A percentile compares a stretch with the other conserved stretches of the same genome.
These are phyloP conservation scores for Macrophya alboannulata DNA, from an alignment of 2,888 invertebrate genomes.

Conservation along the genomic window DNA sequence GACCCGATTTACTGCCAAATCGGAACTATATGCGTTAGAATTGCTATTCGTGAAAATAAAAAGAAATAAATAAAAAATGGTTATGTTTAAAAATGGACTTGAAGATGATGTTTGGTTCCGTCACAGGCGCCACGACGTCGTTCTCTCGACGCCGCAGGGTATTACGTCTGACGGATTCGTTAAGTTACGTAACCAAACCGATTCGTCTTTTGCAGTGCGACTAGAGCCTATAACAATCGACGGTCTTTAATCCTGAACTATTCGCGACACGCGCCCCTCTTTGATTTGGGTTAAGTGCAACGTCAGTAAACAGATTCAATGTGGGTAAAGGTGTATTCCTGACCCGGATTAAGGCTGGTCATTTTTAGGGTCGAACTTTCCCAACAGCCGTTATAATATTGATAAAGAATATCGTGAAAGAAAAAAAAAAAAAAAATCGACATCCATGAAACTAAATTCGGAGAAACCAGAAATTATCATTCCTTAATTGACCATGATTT, in stretches of 20 bases:
- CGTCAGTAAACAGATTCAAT: conserved; percentile 19
- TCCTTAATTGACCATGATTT: conserved; percentile 26
- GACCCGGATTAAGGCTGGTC: conserved; percentile 9
- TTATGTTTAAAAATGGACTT: conserved; percentile 10
- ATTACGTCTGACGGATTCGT: conserved; percentile 10
- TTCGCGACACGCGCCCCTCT: conserved; percentile 41
- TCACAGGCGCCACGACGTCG: conserved; percentile 3
- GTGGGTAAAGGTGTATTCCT: conserved; percentile 21
- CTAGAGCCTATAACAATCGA: not conserved
- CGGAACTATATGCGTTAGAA: not conserved
- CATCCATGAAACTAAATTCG: not conserved
- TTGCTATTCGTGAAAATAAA: not conserved
- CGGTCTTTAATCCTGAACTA: not conserved
- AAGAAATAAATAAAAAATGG: not conserved
- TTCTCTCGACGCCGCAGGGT: not conserved
- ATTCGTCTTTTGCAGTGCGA: conserved; percentile 4
- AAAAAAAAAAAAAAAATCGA: not conserved
- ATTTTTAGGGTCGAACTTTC: conserved; percentile 13
- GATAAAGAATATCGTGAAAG: not conserved
- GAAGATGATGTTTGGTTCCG: not conserved
- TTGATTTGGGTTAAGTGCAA: conserved; percentile 38
- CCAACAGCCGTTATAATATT: not conserved
- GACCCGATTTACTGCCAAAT: not conserved
- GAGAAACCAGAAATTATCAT: not conserved
- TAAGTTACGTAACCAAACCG: conserved; percentile 14